Base-by-base conservation (phyloP, 2,797 vertebrate genomes). In the Heliangelus exortis region DNA sequence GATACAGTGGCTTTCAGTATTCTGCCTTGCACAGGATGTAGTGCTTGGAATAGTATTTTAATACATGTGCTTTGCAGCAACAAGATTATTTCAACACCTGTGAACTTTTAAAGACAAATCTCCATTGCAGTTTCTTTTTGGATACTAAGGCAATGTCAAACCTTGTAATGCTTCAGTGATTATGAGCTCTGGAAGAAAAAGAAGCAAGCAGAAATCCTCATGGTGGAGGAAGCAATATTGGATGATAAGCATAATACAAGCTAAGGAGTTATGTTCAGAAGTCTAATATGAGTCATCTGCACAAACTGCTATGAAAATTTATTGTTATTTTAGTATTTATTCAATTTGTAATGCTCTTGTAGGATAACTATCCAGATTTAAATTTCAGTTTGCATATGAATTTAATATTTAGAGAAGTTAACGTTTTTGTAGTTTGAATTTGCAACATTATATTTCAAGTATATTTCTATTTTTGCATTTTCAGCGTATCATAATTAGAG, bases 251-350 rank as follows among this genome's bases (percentile, higher is more conserved):
- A 11, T 81, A 93, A 58, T 55, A 31, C 90, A 87, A 95, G 36
- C 45, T 87, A 72, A 72, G 58, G 55, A 83, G 39, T 50, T 89
- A 26, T 26, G 71, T 92, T 89, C 87, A 69, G 85, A 91, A 95
- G 83, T 54, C 69, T 96, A 91, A 95, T 92, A 47, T 22, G 75
- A 97, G 95, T 83, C 88, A 93, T 92, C 80, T 95, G 81, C 88
- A 76, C 33, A 87, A 73, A 84, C 84, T 95, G 77, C 79, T 93
- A 72, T 67, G 90, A 87, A 87, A 92, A 92, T 93, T 65, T 94
- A 91, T 89, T 96, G 51, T 51, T 68, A 89, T 82, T 94, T 92
- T 96, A 86, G 74, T 96, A 86, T 95, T 97, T 97, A 54, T 82
- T 95, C 54, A 29, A 73, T 57, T 94, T 91, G 51, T 91, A 91